Evolutionary conservation across 2,113 vertebrate genomes (phyloP).

Genomic region (Passer domesticus): DNA sequence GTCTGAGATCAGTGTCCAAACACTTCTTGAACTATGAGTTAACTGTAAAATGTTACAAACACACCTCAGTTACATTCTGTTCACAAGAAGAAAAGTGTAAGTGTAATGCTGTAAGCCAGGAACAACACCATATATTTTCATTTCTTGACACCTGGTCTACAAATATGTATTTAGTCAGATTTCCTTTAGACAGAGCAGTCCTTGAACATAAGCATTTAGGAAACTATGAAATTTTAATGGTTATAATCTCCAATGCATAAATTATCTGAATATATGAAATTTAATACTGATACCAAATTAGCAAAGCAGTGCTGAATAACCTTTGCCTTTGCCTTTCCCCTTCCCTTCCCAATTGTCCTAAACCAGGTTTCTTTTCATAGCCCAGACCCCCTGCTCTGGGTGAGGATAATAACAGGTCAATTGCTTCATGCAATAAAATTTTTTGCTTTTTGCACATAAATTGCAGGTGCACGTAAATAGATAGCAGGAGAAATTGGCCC

Average conservation of each 20-base stretch:
- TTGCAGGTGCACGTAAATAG: constrained; percentile 36
- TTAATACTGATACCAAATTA: not conserved
- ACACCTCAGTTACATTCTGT: not conserved
- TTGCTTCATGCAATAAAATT: not conserved
- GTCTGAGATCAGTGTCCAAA: not conserved
- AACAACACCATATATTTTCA: not conserved
- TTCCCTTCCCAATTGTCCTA: not conserved
- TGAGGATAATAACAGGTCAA: constrained; percentile 24
- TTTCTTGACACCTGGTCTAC: not conserved
- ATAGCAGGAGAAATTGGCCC: not conserved
- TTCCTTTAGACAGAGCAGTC: not conserved
- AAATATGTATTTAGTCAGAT: not conserved
- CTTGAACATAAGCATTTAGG: not conserved
- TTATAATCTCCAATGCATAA: not conserved
- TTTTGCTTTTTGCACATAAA: constrained; percentile 3
- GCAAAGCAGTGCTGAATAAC: rapidly evolving
- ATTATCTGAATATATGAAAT: not conserved
- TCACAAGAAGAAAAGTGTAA: not conserved
- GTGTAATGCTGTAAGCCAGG: not conserved
- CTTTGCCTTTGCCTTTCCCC: not conserved
- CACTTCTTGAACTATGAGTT: not conserved
- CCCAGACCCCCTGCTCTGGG: not conserved
- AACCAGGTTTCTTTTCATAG: not conserved
- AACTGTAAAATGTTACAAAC: not conserved
- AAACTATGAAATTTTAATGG: not conserved